phyloP scores from a whole-genome alignment of 2,888 invertebrate genomes.

The Drosophila merina region DNA sequence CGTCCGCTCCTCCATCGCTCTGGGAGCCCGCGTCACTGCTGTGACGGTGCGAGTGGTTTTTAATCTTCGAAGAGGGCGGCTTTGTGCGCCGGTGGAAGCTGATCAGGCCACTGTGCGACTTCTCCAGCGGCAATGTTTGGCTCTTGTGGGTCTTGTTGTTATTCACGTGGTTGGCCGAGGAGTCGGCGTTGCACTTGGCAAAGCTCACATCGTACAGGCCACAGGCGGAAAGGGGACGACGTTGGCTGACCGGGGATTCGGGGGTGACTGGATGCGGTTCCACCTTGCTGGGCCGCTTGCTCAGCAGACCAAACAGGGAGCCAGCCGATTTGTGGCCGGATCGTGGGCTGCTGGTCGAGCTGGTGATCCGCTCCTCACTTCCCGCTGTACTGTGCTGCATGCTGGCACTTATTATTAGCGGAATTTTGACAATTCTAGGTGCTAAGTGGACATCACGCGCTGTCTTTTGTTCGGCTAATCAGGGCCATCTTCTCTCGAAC shows the following conservation, averaged over 20 bases:
- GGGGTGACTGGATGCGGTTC: constrained; percentile 82
- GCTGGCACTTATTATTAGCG: constrained; percentile 11
- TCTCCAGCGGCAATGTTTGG: constrained; percentile 76
- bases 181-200: constrained; percentile 74
- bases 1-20: constrained; percentile 77
- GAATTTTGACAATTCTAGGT: constrained; percentile 7
- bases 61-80: constrained; percentile 63
- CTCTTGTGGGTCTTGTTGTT: constrained; percentile 62
- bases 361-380: constrained; percentile 81
- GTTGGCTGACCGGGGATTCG: constrained; percentile 56
- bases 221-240: constrained; percentile 58
- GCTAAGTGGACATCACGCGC: constrained; percentile 20
- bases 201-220: constrained; percentile 80
- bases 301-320: constrained; percentile 78
- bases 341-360: constrained; percentile 63
- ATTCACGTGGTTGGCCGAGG: constrained; percentile 27
- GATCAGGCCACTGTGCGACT: constrained; percentile 76
- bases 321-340: constrained; percentile 69
- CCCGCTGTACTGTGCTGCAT: constrained; percentile 64
- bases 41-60: constrained; percentile 72
- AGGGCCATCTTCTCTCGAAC: constrained; percentile 46
- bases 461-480: constrained; percentile 37
- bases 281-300: constrained; percentile 83
- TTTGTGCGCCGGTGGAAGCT: constrained; percentile 80
- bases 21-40: constrained; percentile 78